Base-by-base conservation (phyloP, 2,888 invertebrate species). In the Chloromyia formosa region DNA sequence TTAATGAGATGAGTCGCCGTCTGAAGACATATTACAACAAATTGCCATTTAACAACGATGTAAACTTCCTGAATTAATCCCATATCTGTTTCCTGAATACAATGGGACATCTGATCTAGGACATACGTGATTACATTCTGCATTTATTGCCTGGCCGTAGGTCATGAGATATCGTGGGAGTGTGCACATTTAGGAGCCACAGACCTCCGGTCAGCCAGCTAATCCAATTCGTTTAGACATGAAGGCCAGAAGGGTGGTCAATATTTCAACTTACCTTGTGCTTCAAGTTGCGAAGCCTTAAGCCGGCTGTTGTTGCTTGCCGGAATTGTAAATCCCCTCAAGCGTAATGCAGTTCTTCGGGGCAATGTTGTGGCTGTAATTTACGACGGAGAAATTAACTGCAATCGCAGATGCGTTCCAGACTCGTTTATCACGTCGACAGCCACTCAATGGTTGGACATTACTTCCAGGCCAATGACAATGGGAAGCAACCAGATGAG, bases 351-450 rank as follows among this genome's bases (percentile, higher is more conserved):
- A 42, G 56, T 58, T 66, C 66, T 49, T 66, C 49, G 66, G 27
- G 66, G 71, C 71, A 58, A 12, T 71, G 58, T 40, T 56, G 35
- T 71, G 71, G 71, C 71, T 35, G 71, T 71, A 71, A 71, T 71
- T 71, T 71, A 71, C 56, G 71, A 58, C 58, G 18, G 71, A 71
- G 71, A 42, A 71, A 71, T 71, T 71, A 71, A 71, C 71, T 71
- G 71, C 71, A 71, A 20, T 71, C 71, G 71, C 71, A 71, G 71
- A 71, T 71, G 71, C 71, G 71, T 71, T 71, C 71, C 58, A 71
- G 71, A 71, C 71, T 71, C 71, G 71, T 71, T 71, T 71, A 71
- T 71, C 71, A 71, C 71, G 71, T 71, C 71, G 71, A 71, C 71
- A 58, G 71, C 71, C 40, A 56, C 71, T 71, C 71, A 71, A 71